Percentiles rank a stretch among this genome's conserved stretches.
Conservation (phyloP, 2,113 vertebrate genomes). For the Acanthisitta chloris region DNA sequence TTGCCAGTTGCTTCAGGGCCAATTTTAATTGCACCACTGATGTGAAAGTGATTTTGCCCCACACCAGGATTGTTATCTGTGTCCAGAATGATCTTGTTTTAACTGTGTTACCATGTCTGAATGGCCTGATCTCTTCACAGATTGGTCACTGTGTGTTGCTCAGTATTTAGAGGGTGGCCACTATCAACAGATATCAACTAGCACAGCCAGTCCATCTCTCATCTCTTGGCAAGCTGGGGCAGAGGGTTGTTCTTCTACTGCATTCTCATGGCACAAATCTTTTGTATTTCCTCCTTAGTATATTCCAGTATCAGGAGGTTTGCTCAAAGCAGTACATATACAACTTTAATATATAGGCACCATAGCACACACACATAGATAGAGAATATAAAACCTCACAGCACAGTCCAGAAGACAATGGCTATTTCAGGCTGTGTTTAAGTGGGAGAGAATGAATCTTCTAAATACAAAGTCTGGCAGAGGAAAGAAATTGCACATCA, state of each 20-base stretch:
- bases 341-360: not conserved
- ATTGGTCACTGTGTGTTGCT: not conserved
- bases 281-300: not conserved
- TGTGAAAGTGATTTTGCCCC: not conserved
- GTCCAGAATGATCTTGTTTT: not conserved
- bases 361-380: fast-evolving
- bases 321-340: not conserved
- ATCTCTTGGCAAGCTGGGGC: not conserved
- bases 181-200: not conserved
- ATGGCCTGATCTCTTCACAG: not conserved
- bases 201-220: not conserved
- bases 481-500: not conserved
- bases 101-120: not conserved
- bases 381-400: not conserved
- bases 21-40: not conserved
- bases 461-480: not conserved
- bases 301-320: not conserved
- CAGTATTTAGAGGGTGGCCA: not conserved
- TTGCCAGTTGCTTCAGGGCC: not conserved
- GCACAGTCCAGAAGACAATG: not conserved
- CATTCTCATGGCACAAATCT: not conserved
- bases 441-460: not conserved
- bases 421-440: not conserved
- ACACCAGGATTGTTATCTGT: not conserved
- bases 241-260: not conserved